A percentile compares a stretch with the other conserved stretches of the same genome.
Evolutionary conservation across 2,113 vertebrate genomes (phyloP).

Genomic region (Mungos mungo): DNA sequence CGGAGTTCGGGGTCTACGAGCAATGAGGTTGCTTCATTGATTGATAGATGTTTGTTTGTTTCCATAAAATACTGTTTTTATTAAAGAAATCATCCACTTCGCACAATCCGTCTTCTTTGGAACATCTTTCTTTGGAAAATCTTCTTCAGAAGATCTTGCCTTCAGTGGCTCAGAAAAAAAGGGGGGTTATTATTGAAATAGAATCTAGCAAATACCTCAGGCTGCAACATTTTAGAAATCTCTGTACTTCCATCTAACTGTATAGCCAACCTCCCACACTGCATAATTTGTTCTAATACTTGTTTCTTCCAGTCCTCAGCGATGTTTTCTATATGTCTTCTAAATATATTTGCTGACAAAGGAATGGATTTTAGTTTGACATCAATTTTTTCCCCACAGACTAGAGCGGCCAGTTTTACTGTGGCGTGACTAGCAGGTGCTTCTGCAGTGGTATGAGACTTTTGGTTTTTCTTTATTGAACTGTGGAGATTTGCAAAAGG

Average conservation of each 20-base stretch:
- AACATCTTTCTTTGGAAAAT: conserved; percentile 48
- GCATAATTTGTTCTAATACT: conserved; percentile 75
- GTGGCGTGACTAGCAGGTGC: conserved; percentile 26
- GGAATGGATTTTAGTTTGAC: conserved; percentile 67
- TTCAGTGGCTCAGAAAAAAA: conserved; percentile 53
- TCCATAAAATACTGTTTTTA: not conserved
- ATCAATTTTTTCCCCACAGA: not conserved
- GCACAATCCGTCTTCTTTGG: conserved; percentile 24
- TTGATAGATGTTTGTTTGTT: not conserved
- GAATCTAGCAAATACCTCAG: conserved; percentile 63
- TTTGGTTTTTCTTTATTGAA: conserved; percentile 35
- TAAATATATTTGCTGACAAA: conserved; percentile 77
- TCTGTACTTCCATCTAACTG: conserved; percentile 60
- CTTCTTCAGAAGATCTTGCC: conserved; percentile 45
- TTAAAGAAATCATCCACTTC: conserved; percentile 46
- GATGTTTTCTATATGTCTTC: conserved; percentile 74
- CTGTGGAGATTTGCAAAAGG: conserved; percentile 22
- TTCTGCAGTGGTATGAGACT: not conserved
- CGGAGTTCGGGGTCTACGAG: not conserved
- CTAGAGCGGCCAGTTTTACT: conserved; percentile 50
- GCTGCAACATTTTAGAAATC: conserved; percentile 66
- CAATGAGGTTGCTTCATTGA: not conserved
- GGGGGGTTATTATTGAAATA: conserved; percentile 62
- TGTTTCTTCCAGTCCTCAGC: conserved; percentile 69
- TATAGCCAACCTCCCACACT: conserved; percentile 67